These are phyloP conservation scores for Poecilia gillii DNA, from an alignment of 2,797 vertebrate species.

Conservation along the genomic window DNA sequence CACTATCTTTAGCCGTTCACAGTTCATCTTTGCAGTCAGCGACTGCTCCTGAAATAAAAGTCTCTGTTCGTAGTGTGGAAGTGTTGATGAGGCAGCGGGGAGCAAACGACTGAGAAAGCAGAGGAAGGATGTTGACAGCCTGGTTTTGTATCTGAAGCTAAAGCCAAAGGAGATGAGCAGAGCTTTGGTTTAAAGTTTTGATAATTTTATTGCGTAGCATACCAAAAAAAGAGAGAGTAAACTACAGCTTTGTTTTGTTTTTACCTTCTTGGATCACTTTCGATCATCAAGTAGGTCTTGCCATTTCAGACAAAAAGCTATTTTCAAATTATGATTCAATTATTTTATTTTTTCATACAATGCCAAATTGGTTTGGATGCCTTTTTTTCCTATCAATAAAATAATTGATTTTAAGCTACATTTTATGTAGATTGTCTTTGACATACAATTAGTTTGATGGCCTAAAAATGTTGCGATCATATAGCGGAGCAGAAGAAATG, in stretches of 20 bases:
- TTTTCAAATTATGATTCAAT: neutral
- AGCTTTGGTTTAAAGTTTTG: neutral
- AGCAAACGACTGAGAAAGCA: constrained; percentile 22
- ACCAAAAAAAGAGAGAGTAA: neutral
- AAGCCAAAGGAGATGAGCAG: constrained; percentile 14
- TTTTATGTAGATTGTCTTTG: neutral
- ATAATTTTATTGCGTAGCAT: neutral
- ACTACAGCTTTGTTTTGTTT: neutral
- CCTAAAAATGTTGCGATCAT: neutral
- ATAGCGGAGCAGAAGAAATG: neutral
- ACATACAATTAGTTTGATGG: neutral
- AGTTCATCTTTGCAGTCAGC: constrained; percentile 72
- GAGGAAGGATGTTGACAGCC: constrained; percentile 35
- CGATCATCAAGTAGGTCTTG: neutral
- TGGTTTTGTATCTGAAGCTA: constrained; percentile 42
- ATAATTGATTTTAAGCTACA: neutral
- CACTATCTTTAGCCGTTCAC: constrained; percentile 77
- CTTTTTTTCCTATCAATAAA: neutral
- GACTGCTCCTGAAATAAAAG: constrained; percentile 70
- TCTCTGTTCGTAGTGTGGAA: constrained; percentile 44
- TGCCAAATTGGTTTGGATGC: neutral
- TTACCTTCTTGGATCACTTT: neutral
- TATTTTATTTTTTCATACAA: too few species aligned
- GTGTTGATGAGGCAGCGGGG: constrained; percentile 63
- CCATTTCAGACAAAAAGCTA: neutral